These are phyloP conservation scores for Argyresthia goedartella DNA, from an alignment of 2,888 invertebrate genomes.

Conservation along the genomic window DNA sequence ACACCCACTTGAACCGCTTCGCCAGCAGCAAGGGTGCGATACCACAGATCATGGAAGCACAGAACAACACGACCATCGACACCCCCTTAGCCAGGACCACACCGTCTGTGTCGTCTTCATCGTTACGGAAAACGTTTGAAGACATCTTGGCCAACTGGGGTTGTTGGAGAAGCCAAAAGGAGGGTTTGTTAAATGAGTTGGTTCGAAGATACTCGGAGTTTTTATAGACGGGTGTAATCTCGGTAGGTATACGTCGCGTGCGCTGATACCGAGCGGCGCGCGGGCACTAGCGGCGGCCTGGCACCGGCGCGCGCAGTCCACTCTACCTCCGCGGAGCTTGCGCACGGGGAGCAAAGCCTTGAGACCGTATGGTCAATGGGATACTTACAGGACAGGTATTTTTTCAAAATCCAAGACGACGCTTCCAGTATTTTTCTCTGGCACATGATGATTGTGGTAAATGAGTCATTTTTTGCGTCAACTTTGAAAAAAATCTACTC, in stretches of 20 bases:
- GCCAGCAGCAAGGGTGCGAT: slow-evolving; percentile 79
- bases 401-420: background rate
- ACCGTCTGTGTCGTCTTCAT: slow-evolving; percentile 41
- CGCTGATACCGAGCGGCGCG: slow-evolving; percentile 45
- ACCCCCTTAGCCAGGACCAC: slow-evolving; percentile 80
- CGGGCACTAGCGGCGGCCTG: slow-evolving; percentile 33
- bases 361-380: background rate
- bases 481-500: too few relatives aligned
- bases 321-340: slow-evolving; percentile 48
- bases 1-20: slow-evolving; percentile 73
- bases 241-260: slow-evolving; percentile 45
- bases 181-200: background rate
- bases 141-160: background rate
- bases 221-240: slow-evolving; percentile 36
- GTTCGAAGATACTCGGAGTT: slow-evolving; percentile 19
- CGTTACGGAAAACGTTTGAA: slow-evolving; percentile 14
- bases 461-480: too few relatives aligned
- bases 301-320: slow-evolving; percentile 28
- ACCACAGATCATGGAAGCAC: slow-evolving; percentile 82
- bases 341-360: slow-evolving; percentile 4
- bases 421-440: too few relatives aligned
- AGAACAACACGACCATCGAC: slow-evolving; percentile 83
- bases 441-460: too few relatives aligned
- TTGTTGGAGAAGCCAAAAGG: background rate
- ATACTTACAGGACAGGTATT: too few relatives aligned